These are phyloP conservation scores for Tupaia chinensis DNA, from an alignment of 2,113 vertebrate genomes.

Conservation along the genomic window DNA sequence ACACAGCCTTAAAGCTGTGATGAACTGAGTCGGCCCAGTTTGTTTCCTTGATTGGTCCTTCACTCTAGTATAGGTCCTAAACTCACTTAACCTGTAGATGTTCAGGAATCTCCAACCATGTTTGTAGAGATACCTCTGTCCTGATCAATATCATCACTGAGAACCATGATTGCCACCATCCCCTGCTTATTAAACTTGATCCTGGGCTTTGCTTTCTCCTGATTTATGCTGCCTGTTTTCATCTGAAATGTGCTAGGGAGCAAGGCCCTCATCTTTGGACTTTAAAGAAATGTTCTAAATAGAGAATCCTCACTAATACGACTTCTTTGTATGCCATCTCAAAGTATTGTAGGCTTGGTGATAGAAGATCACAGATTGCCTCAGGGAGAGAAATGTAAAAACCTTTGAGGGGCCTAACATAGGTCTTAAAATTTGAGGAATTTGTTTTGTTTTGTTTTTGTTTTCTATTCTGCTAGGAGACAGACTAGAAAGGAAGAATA, in stretches of 20 bases:
- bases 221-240: not conserved
- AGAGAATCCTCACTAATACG: not conserved
- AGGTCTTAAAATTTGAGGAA: not conserved
- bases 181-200: not conserved
- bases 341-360: not conserved
- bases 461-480: not conserved
- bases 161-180: not conserved
- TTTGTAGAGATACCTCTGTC: not conserved
- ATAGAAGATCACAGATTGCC: slow-evolving; percentile 22
- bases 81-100: not conserved
- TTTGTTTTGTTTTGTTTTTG: not conserved
- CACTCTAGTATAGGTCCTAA: not conserved
- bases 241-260: not conserved
- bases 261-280: not conserved
- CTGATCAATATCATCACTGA: not conserved
- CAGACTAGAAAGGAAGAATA: not conserved
- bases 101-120: not conserved
- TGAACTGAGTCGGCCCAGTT: not conserved
- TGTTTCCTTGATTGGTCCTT: not conserved
- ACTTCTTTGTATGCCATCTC: slow-evolving; percentile 6
- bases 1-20: not conserved
- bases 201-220: not conserved
- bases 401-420: not conserved
- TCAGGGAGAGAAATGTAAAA: not conserved
- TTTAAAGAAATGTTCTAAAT: not conserved